Evolutionary conservation across 1,140 invertebrate species (phyloP), one percentile per base, ranked within the genome.

Genomic region (Dendrolimus kikuchii): DNA sequence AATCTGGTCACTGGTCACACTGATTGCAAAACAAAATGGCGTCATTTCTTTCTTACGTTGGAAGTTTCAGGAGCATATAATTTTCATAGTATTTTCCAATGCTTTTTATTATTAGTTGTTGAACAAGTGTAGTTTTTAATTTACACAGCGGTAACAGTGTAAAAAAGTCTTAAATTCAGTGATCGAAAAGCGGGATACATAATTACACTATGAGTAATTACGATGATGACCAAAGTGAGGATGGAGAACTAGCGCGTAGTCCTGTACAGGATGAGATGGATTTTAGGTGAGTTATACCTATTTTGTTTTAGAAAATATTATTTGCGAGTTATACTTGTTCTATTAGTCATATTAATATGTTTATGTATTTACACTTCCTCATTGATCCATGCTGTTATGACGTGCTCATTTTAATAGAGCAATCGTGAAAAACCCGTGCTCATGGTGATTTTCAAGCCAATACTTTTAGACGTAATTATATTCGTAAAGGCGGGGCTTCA

Each of bases 211-310:
- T 88, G 87, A 87, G 84, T 74, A 87, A 87, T 81, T 88, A 87
- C 74, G 86, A 87, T 51, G 92, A 92, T 71, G 92, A 93, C 74
- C 91, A 92, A 86, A 93, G 92, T 74, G 92, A 93, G 75, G 92
- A 93, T 80, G 92, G 92, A 60, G 92, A 93, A 88, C 88, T 93
- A 70, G 89, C 91, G 53, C 91, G 90, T 66, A 93, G 91, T 77
- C 92, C 92, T 59, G 88, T 89, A 61, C 86, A 89, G 64, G 89
- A 91, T 62, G 89, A 89, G 60, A 85, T 89, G 84, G 90, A 92
- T 75, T 91, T 91, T 62, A 92, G 90, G 91, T 92, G 81, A 81
- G 59, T 64, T 51, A n/a, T n/a, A n/a, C n/a, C n/a, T n/a, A 48
- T 48, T 41, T 38, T 1, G 23, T 23, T 23, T 23, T 23, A 23